Evolutionary conservation across 2,888 invertebrate genomes (phyloP).

Genomic region (Amitus sp.): DNA sequence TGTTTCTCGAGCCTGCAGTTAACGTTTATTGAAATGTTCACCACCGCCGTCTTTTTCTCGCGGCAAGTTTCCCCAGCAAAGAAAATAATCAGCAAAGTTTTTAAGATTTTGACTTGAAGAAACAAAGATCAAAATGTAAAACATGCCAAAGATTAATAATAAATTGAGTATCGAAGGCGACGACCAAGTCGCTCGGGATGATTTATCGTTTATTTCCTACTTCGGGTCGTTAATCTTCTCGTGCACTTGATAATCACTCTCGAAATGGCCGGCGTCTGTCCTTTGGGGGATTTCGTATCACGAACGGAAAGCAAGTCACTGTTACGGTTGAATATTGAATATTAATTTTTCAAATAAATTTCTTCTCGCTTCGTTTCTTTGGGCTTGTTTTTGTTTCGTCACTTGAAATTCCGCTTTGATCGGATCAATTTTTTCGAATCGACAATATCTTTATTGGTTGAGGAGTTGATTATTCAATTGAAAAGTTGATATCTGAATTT

Average conservation of each 20-base stretch:
- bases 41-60: not conserved
- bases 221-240: slow-evolving; percentile 50
- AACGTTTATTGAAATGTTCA: slow-evolving; percentile 1
- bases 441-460: too few species aligned
- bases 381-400: too few species aligned
- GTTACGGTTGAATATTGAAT: slow-evolving; percentile 36
- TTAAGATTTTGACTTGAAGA: not conserved
- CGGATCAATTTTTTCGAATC: too few species aligned
- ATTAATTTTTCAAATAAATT: slow-evolving; percentile 36
- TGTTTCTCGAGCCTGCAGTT: slow-evolving; percentile 8
- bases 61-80: too few species aligned
- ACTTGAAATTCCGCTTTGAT: too few species aligned
- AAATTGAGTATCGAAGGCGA: slow-evolving; percentile 43
- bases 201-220: slow-evolving; percentile 53
- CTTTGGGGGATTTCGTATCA: slow-evolving; percentile 24
- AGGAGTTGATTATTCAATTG: too few species aligned
- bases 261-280: slow-evolving; percentile 25
- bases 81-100: not conserved
- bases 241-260: slow-evolving; percentile 39
- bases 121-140: slow-evolving; percentile 18
- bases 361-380: too few species aligned
- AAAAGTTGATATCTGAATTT: too few species aligned
- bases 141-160: slow-evolving; percentile 38
- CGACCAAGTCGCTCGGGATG: slow-evolving; percentile 48
- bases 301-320: slow-evolving; percentile 32